Conservation (phyloP, 2,888 invertebrate species). For the Habrosyne pyritoides region DNA sequence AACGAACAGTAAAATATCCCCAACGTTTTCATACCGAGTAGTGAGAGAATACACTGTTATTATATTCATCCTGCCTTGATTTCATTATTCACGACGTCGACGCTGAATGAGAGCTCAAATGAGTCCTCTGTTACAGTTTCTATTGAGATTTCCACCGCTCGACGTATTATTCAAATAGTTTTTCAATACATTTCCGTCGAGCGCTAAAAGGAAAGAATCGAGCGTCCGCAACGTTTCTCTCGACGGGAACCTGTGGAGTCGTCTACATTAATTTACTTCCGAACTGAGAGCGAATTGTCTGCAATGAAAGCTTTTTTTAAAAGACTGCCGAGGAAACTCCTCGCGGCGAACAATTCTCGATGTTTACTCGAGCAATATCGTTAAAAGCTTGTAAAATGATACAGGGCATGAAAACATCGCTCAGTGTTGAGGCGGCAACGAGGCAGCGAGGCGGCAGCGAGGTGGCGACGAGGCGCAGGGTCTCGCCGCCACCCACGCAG, state of each 20-base stretch:
- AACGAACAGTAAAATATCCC: background rate
- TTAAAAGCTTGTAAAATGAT: slow-evolving; percentile 3
- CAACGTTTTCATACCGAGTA: background rate
- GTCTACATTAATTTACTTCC: background rate
- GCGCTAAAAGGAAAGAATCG: background rate
- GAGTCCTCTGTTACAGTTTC: background rate
- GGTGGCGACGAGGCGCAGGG: background rate
- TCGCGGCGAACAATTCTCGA: background rate
- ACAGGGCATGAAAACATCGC: background rate
- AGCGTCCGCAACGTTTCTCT: background rate
- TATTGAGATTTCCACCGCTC: background rate
- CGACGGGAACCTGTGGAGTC: background rate
- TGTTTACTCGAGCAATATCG: slow-evolving; percentile 3
- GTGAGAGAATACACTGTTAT: background rate
- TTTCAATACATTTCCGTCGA: background rate
- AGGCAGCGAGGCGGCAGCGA: background rate
- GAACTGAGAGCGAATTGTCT: background rate
- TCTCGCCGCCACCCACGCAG: background rate
- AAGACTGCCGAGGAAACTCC: background rate
- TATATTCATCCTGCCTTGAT: background rate
- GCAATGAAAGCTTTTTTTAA: background rate
- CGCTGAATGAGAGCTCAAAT: background rate
- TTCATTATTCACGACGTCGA: background rate
- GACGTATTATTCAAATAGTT: background rate
- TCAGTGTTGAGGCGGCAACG: background rate